Conservation (phyloP, 2,888 invertebrate species). For the Leptopilina drosophilae region DNA sequence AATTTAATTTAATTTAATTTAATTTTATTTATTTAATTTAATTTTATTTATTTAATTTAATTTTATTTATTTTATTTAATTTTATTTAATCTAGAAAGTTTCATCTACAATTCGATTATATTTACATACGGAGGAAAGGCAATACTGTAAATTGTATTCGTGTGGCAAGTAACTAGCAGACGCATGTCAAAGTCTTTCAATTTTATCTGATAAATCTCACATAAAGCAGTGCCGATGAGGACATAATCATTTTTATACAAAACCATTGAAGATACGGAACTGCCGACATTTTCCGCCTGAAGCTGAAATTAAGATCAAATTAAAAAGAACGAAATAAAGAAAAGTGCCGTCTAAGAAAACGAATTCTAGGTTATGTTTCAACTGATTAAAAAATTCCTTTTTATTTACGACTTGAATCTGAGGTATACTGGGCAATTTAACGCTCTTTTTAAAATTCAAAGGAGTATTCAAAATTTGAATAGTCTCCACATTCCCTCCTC, state of each 20-base stretch:
- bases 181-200: conserved; percentile 83
- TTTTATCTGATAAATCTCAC: conserved; percentile 89
- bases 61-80: too few species aligned
- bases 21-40: too few species aligned
- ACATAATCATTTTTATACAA: conserved; percentile 81
- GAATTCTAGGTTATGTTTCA: too few species aligned
- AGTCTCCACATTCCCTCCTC: conserved; percentile 89
- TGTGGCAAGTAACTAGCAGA: conserved; percentile 90
- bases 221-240: conserved; percentile 86
- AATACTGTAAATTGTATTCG: conserved; percentile 87
- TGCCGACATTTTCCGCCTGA: conserved; percentile 81
- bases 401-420: conserved; percentile 75
- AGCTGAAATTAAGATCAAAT: conserved; percentile 66
- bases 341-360: too few species aligned
- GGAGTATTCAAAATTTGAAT: conserved; percentile 77
- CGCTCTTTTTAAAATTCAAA: conserved; percentile 57
- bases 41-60: too few species aligned
- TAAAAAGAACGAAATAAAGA: too few species aligned
- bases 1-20: too few species aligned
- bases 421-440: conserved; percentile 77
- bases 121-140: conserved; percentile 88
- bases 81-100: too few species aligned
- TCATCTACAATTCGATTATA: not conserved
- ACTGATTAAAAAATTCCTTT: too few species aligned
- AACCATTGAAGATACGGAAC: conserved; percentile 87